Evolutionary conservation across 2,797 vertebrate species (phyloP).

Genomic region (Phylloscopus collybita): DNA sequence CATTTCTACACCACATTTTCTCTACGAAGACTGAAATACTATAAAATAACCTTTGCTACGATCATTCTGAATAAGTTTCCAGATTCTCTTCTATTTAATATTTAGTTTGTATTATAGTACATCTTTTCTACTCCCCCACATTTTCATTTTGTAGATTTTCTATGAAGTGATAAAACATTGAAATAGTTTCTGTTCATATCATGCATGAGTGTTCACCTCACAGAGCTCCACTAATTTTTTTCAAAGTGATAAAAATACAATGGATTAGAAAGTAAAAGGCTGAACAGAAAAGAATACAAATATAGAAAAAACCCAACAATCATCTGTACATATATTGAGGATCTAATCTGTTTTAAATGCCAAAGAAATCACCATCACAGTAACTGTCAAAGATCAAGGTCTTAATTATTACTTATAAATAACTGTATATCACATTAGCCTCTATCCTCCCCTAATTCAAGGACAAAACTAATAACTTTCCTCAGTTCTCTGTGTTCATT

Average conservation of each 20-base stretch:
- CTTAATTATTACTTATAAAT: neutral
- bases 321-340: neutral
- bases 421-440: neutral
- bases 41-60: neutral
- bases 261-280: neutral
- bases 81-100: neutral
- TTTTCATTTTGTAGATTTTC: neutral
- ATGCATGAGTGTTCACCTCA: neutral
- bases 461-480: neutral
- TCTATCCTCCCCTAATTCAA: neutral
- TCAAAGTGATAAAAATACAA: neutral
- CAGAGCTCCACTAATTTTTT: neutral
- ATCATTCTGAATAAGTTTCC: neutral
- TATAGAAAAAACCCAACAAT: accelerated
- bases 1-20: neutral
- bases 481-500: neutral
- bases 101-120: neutral
- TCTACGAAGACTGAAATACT: neutral
- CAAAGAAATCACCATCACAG: neutral
- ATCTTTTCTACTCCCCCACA: neutral
- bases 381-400: neutral
- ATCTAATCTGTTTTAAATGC: neutral
- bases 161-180: neutral
- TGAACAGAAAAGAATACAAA: neutral
- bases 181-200: neutral